Evolutionary conservation across 2,888 invertebrate species (phyloP), one percentile per base, ranked within the genome.

Genomic region (Rhagonycha fulva): DNA sequence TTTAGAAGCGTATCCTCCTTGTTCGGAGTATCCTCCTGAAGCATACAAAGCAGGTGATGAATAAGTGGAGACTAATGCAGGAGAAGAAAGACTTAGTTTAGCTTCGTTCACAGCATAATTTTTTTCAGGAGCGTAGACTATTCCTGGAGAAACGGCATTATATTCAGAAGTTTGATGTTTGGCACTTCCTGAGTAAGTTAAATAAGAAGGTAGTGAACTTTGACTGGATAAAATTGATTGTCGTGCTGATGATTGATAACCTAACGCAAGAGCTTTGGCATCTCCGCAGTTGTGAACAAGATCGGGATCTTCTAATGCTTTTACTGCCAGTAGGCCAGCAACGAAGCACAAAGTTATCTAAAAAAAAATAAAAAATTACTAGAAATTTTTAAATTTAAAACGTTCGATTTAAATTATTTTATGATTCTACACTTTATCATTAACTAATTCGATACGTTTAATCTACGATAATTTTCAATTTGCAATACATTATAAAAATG

Each of bases 231-330:
- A 47, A 11, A 28, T 28, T 14, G 61, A 72, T 19, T 78, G 70
- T 12, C 69, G 74, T 62, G 47, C 72, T 12, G 77, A 76, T 32
- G 82, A 78, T 14, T 81, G 47, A 14, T 82, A 71, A 10, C 84
- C 84, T 62, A 84, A 73, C 11, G 84, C 84, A 68, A 84, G 69
- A 3, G 83, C 84, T 79, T 80, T 82, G 10, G 83, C 82, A 75
- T 84, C 83, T 23, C 84, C 84, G 71, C 83, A 80, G 75, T 83
- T 78, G n/a, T 79, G 79, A 10, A 83, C 77, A 63, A 84, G 68
- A 68, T 84, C 84, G 2, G 84, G 83, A 71, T 84, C 84, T 81
- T 84, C 84, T 14, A 82, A 69, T 28, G 82, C 82, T 14, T 69
- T 72, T 68, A 74, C 74, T 70, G 77, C 63, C 60, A 79, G n/a